These are phyloP conservation scores for Limnothrissa miodon DNA, from an alignment of 2,113 vertebrate species.

Conservation along the genomic window DNA sequence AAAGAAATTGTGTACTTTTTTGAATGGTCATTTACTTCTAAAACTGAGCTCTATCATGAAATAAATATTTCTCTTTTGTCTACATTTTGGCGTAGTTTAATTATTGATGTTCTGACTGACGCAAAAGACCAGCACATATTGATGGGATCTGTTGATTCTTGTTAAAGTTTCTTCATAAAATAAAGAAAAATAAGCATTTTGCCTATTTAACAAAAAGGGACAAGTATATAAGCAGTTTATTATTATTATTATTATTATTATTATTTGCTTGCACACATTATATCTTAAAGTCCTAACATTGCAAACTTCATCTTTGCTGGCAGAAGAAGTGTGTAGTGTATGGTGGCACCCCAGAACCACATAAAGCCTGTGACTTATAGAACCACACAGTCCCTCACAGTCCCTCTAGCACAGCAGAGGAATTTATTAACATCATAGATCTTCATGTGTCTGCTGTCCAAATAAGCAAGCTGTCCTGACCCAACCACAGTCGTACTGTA, in stretches of 20 bases:
- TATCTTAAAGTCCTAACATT: no score
- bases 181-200: no score
- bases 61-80: slow-evolving; percentile 77
- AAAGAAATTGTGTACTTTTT: slow-evolving; percentile 73
- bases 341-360: neutral
- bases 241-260: no score
- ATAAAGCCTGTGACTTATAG: neutral
- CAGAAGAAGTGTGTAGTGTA: neutral
- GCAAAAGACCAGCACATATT: neutral
- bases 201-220: no score
- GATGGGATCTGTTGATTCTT: no score
- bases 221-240: no score
- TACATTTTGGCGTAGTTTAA: slow-evolving; percentile 35
- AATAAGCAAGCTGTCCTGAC: neutral
- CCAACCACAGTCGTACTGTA: neutral
- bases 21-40: slow-evolving; percentile 71
- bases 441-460: neutral
- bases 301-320: neutral
- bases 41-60: slow-evolving; percentile 74
- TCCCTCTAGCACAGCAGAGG: slow-evolving; percentile 1
- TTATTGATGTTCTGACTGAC: neutral
- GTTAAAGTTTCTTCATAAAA: no score
- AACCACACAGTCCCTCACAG: neutral
- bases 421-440: slow-evolving; percentile 8
- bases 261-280: neutral